Percentiles rank a stretch among this genome's conserved stretches.
phyloP scores from a whole-genome alignment of 2,797 vertebrate genomes.

The Eleutherodactylus coqui region DNA sequence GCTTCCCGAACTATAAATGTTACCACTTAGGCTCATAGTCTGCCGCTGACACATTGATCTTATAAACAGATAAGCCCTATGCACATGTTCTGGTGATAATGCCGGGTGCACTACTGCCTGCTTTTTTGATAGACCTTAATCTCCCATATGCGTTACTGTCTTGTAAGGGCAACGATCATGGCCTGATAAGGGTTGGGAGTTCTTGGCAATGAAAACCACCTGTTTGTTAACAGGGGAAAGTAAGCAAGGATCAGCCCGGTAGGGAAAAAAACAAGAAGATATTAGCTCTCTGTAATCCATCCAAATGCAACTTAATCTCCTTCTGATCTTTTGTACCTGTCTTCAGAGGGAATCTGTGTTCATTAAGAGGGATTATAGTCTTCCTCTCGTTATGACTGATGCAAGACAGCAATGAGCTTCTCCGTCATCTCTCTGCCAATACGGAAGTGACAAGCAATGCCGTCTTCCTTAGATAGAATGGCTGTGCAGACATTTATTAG shows the following conservation, averaged over 20 bases:
- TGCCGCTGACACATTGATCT: constrained; percentile 12
- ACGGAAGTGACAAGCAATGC: constrained; percentile 29
- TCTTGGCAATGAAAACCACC: constrained; percentile 56
- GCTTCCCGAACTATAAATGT: constrained; percentile 26
- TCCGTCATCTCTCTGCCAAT: constrained; percentile 50
- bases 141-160: background rate
- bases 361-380: constrained; percentile 59
- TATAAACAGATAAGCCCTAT: background rate
- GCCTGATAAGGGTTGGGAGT: constrained; percentile 18
- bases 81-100: constrained; percentile 24
- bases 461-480: background rate
- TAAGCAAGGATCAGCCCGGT: constrained; percentile 51
- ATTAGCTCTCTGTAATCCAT: constrained; percentile 55
- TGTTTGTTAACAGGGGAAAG: constrained; percentile 63
- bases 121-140: constrained; percentile 4
- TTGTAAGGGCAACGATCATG: constrained; percentile 12
- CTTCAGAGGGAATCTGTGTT: constrained; percentile 56
- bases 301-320: constrained; percentile 62
- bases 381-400: constrained; percentile 58
- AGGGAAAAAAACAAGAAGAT: constrained; percentile 42
- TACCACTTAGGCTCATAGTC: constrained; percentile 11
- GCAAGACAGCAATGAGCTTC: constrained; percentile 42
- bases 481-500: background rate
- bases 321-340: constrained; percentile 61
- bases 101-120: background rate